Evolutionary conservation across 2,113 vertebrate genomes (phyloP), one percentile per base, ranked within the genome.

Genomic region (Theristicus caerulescens): DNA sequence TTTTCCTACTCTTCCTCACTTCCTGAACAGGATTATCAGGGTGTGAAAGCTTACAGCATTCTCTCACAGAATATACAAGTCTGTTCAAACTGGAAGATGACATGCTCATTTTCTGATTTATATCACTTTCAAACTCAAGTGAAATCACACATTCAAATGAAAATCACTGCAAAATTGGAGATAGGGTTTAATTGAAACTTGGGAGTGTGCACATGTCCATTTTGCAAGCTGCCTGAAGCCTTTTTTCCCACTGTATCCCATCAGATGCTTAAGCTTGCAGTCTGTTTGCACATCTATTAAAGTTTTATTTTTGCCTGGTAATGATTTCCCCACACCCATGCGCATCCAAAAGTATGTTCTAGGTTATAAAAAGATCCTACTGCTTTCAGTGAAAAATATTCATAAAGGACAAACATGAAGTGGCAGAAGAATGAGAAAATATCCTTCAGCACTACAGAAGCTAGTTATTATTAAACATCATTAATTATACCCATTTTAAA

Each of bases 111-210:
- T 96, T 90, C 72, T 90, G 69, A 90, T 74, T 91, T 83, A 18
- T 81, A 86, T 71, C 67, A 88, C 88, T 84, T 94, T 82, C 67
- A 59, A 32, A 40, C 34, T 52, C 38, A 69, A 85, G 87, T 49
- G 57, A 74, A 94, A 95, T 93, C 73, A 93, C 92, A 96, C 83
- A 57, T 95, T 88, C 59, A 86, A 96, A 78, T 36, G 24, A 90
- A 95, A 93, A 88, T 51, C 58, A 67, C 51, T 47, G 59, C 67
- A 88, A 86, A 90, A 83, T 8, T 18, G 2, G 44, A 88, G 65
- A 85, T 4, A 36, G 47, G 24, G 24, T 65, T 93, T 95, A 94
- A 85, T 0, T 76, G 52, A 76, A 90, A 85, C 42, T 69, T 67
- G 69, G 47, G 78, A 71, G 16, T 11, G 17, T 8, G 52, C 36